Conservation (phyloP, 1,140 invertebrate species). For the Ladona fulva region DNA sequence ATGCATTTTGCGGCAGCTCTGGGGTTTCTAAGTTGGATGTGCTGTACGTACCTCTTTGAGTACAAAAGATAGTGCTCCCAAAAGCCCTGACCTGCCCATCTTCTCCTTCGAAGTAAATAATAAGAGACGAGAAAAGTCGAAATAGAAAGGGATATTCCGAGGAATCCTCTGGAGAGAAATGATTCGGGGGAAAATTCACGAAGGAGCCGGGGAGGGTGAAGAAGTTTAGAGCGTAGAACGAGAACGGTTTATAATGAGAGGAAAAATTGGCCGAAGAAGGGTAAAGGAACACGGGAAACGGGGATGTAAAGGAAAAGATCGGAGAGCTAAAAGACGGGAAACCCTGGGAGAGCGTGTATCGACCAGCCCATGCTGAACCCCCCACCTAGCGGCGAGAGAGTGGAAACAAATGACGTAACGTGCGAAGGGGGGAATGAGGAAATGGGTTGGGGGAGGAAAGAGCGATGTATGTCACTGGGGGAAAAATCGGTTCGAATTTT, state of each 20-base stretch:
- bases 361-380: neutral
- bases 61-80: neutral
- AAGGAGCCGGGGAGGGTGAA: no score
- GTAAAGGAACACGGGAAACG: neutral
- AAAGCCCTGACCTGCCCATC: neutral
- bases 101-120: neutral
- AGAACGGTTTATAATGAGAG: no score
- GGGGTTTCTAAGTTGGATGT: no score
- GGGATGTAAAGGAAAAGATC: neutral
- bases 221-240: no score
- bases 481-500: no score
- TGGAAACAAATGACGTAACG: neutral
- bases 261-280: neutral
- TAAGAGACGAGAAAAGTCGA: no score
- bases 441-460: neutral
- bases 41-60: no score
- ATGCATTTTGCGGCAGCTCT: no score
- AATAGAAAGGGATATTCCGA: no score
- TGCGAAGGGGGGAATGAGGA: neutral
- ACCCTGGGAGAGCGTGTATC: neutral
- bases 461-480: neutral
- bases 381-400: neutral
- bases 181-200: no score
- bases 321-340: neutral
- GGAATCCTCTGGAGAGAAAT: no score